Evolutionary conservation across 2,888 invertebrate genomes (phyloP), one percentile per base, ranked within the genome.

Genomic region (Nyleta sp.): DNA sequence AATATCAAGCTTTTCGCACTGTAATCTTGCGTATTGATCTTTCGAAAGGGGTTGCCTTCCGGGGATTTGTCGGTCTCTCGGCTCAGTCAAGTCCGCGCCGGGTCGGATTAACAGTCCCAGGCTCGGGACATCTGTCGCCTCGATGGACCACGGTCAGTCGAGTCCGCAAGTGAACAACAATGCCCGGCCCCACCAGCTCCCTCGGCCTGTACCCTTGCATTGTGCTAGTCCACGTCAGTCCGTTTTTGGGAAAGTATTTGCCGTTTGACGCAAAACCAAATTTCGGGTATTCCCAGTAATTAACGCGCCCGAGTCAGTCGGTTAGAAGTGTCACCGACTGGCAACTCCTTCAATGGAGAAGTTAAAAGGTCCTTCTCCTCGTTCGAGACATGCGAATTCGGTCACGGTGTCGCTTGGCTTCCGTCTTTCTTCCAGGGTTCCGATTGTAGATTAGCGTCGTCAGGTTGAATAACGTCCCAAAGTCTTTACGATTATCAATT

Each of bases 21-120:
- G 89, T 89, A 90, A 90, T 90, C 90, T 90, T 89, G 88, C 85
- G 89, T 89, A 90, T 87, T 89, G 89, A 87, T 89, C 80, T 78
- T 80, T 67, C 80, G 81, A 84, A 76, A 86, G 87, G 90, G 90
- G 87, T 88, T 87, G 87, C 85, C 87, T 88, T 87, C 84, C 81
- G 78, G 81, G 83, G 82, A 89, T 89, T 86, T 87, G 84, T 87
- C 88, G 88, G 88, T 88, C 88, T 88, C 87, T 86, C 85, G 86
- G 84, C 83, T 87, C 6, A 84, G 85, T 86, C 85, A 85, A 88
- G 85, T 83, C 86, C 84, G 83, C 87, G 87, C 87, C 89, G 88
- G 89, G 87, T 84, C 81, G 90, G 90, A 90, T 90, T 90, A 90
- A 83, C 85, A 84, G 83, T 82, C 83, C 84, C 84, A 83, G 84